Conservation (phyloP, 2,113 vertebrate genomes). For the Kryptolebias marmoratus region DNA sequence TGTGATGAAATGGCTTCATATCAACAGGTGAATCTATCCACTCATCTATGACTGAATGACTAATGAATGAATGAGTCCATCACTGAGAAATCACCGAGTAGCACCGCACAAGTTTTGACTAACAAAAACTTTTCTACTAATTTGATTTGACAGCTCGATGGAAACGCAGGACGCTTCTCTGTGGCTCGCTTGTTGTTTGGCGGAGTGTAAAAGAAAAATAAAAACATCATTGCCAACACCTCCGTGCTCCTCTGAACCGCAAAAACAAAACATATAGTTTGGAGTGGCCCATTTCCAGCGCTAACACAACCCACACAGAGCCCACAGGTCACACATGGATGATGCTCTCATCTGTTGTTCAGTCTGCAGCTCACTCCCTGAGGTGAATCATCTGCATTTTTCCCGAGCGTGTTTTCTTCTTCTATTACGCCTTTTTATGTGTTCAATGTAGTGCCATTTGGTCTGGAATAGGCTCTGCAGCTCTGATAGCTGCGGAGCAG, state of each 20-base stretch:
- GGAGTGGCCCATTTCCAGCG: constrained; percentile 12
- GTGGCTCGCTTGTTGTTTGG: not conserved
- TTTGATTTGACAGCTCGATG: not conserved
- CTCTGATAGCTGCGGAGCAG: too few species aligned
- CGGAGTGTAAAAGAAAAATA: not conserved
- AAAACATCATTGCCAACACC: not conserved
- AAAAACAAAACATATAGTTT: constrained; percentile 8
- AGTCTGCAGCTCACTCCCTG: constrained; percentile 27
- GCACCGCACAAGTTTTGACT: too few species aligned
- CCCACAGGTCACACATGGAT: constrained; percentile 22
- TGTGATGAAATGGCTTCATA: not conserved
- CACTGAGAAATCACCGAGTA: not conserved
- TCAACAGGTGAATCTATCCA: not conserved
- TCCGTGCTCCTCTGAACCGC: constrained; percentile 1
- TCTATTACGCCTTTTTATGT: constrained; percentile 16
- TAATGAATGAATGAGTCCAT: not conserved
- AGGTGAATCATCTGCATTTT: constrained; percentile 42
- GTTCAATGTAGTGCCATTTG: not conserved
- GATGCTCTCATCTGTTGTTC: constrained; percentile 27
- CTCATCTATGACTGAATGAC: not conserved
- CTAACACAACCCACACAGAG: constrained; percentile 11
- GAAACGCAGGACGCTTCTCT: not conserved
- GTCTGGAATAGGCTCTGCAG: too few species aligned
- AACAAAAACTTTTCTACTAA: too few species aligned
- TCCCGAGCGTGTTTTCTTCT: constrained; percentile 8